Conservation (phyloP, 2,113 vertebrate species). For the Telmatochromis sp. region DNA sequence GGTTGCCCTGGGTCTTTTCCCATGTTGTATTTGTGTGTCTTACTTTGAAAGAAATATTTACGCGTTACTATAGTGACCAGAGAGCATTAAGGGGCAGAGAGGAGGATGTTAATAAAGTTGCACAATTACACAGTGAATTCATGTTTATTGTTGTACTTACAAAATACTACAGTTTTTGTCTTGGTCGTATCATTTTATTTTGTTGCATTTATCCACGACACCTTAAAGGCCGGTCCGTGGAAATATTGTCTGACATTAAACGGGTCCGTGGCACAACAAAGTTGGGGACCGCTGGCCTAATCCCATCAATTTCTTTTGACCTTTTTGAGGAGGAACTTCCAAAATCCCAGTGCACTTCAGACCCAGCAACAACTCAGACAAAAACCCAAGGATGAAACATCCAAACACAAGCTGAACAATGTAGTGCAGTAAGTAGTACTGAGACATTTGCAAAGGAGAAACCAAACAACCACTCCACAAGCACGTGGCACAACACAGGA, state of each 20-base stretch:
- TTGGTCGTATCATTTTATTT: background rate
- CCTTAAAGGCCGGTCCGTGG: accelerated
- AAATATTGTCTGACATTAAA: background rate
- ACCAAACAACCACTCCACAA: background rate
- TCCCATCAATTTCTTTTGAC: background rate
- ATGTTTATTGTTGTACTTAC: background rate
- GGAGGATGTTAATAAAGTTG: background rate
- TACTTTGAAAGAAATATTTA: background rate
- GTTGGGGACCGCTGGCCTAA: accelerated
- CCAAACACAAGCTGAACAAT: background rate
- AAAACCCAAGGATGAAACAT: background rate
- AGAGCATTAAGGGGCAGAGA: background rate
- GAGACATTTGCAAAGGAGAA: accelerated
- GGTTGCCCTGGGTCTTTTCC: accelerated
- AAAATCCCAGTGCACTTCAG: background rate
- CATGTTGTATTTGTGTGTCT: accelerated
- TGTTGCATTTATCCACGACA: accelerated
- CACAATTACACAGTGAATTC: background rate
- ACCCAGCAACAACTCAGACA: background rate
- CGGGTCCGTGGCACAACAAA: accelerated
- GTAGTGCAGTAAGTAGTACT: background rate
- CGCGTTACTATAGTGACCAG: accelerated
- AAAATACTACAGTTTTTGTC: background rate
- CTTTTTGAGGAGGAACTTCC: background rate
- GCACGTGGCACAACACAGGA: background rate